phyloP scores from a whole-genome alignment of 2,888 invertebrate species.

The Ametastegia equiseti region DNA sequence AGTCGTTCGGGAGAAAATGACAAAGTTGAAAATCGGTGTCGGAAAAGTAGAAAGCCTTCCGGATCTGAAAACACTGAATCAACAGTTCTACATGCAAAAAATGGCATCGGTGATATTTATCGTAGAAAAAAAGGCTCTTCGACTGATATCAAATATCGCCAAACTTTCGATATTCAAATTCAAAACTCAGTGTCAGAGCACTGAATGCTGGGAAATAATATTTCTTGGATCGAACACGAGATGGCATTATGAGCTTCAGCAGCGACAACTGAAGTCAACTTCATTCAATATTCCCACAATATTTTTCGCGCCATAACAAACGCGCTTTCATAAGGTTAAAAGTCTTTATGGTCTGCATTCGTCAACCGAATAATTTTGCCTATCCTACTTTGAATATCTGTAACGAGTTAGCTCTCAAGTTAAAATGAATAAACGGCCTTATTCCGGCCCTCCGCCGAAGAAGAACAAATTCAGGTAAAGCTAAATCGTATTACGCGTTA shows the following conservation, averaged over 20 bases:
- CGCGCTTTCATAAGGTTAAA: neutral
- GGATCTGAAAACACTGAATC: too few species aligned
- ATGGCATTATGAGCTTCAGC: neutral
- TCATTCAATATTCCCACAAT: neutral
- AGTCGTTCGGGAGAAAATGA: too few species aligned
- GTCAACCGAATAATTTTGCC: neutral
- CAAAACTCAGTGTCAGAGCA: neutral
- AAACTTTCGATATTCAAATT: conserved; percentile 1
- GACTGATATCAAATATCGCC: too few species aligned
- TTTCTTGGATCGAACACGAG: neutral
- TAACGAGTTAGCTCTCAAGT: neutral
- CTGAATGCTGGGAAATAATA: neutral
- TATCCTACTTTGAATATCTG: neutral
- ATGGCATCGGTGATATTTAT: neutral
- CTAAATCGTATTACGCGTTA: neutral
- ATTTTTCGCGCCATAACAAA: conserved; percentile 21
- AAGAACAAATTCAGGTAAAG: conserved; percentile 58
- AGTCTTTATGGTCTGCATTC: neutral
- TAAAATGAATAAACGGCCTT: conserved; percentile 55
- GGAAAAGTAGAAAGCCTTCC: too few species aligned
- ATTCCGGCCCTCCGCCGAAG: conserved; percentile 55
- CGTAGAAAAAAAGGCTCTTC: neutral
- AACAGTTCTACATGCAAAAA: too few species aligned
- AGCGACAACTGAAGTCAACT: neutral
- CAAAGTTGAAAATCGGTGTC: too few species aligned